These are phyloP conservation scores for Plumapathes pennacea DNA, from an alignment of 92 coral and sea anemone species.

Conservation along the genomic window DNA sequence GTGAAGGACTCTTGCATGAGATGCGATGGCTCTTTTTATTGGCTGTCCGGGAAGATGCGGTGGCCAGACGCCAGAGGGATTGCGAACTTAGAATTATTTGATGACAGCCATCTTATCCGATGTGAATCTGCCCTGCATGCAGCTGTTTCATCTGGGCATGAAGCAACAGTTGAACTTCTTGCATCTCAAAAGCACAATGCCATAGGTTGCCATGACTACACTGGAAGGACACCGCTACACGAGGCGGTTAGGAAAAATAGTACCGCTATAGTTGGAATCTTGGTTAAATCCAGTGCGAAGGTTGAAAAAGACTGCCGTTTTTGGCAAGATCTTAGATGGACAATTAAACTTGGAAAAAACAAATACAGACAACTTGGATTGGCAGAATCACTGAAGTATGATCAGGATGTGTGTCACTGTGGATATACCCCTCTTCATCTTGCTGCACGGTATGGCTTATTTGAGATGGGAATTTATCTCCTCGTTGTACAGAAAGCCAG, in stretches of 20 bases:
- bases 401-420: conserved; percentile 26
- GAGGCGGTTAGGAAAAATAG: conserved; percentile 53
- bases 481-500: conserved; percentile 6
- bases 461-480: conserved; percentile 10
- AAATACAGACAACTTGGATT: background rate
- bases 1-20: conserved; percentile 42
- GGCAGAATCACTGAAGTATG: conserved; percentile 18
- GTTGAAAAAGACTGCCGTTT: conserved; percentile 24
- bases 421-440: conserved; percentile 56
- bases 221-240: conserved; percentile 62
- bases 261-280: conserved; percentile 19
- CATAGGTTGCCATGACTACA: conserved; percentile 39
- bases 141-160: conserved; percentile 42
- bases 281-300: conserved; percentile 43
- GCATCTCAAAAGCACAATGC: conserved; percentile 9
- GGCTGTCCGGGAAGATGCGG: conserved; percentile 26
- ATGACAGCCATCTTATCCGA: conserved; percentile 34
- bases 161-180: conserved; percentile 32
- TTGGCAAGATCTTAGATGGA: conserved; percentile 1
- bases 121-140: conserved; percentile 69
- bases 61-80: conserved; percentile 26
- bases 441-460: conserved; percentile 44
- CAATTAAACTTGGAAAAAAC: background rate
- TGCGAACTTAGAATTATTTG: conserved; percentile 32
- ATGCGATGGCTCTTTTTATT: conserved; percentile 59